phyloP scores from a whole-genome alignment of 2,797 vertebrate species.

The Gobionotothen gibberifrons region DNA sequence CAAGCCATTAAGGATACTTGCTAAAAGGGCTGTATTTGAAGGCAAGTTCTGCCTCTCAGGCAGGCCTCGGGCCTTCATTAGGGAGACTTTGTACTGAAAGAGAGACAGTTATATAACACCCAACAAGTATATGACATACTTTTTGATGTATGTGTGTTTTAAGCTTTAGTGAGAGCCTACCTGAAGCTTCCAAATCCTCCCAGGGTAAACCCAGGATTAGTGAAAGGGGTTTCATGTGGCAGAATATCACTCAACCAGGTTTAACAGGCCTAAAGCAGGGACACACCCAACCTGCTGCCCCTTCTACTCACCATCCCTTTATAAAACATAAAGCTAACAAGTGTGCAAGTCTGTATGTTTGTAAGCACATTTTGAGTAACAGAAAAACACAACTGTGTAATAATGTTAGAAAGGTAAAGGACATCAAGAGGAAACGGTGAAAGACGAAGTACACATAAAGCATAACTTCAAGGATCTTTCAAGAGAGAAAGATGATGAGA shows the following conservation, averaged over 20 bases:
- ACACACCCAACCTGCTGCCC: slow-evolving; percentile 31
- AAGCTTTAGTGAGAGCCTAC: slow-evolving; percentile 50
- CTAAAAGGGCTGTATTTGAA: neutral
- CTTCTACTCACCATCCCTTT: neutral
- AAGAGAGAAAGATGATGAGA: slow-evolving; percentile 1
- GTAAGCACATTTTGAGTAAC: neutral
- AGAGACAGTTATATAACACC: slow-evolving; percentile 67
- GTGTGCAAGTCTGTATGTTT: slow-evolving; percentile 5
- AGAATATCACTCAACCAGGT: slow-evolving; percentile 46
- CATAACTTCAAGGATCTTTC: slow-evolving; percentile 19
- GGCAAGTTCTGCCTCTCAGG: slow-evolving; percentile 24
- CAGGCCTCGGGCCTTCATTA: slow-evolving; percentile 30
- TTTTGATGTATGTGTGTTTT: slow-evolving; percentile 39
- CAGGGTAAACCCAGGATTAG: slow-evolving; percentile 73
- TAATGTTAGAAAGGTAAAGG: neutral
- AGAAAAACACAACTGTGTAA: neutral
- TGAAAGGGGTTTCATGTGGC: slow-evolving; percentile 64
- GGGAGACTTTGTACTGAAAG: slow-evolving; percentile 60
- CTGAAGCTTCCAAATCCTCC: slow-evolving; percentile 62
- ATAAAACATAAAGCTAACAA: slow-evolving; percentile 13
- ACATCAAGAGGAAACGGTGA: neutral
- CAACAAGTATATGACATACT: slow-evolving; percentile 66
- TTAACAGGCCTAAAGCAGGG: slow-evolving; percentile 38
- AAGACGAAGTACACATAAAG: slow-evolving; percentile 14
- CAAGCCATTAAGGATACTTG: neutral